Evolutionary conservation across 1,140 invertebrate genomes (phyloP), one percentile per base, ranked within the genome.

Genomic region (Drosophila jambulina): DNA sequence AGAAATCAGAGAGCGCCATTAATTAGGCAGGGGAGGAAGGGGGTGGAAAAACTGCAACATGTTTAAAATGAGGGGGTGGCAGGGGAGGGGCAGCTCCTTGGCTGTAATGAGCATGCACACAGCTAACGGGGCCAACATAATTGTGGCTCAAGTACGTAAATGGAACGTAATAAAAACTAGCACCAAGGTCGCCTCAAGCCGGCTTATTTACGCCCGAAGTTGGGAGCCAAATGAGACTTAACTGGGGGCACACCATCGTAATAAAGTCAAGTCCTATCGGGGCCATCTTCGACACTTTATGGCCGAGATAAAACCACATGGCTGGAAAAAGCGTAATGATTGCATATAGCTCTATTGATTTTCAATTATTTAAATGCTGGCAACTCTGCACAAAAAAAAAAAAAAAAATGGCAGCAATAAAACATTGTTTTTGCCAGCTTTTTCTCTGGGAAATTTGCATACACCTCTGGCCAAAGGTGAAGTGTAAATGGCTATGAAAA

Each of bases 281-380:
- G 21, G n/a, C 25, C 9, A 29, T 45, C n/a, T 15, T 12, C 6
- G 21, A 15, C 43, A 58, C 57, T 65, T 29, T 36, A 46, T 27
- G 8, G 23, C 8, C 1, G 19, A 32, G 15, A 43, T 53, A 36
- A 70, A 25, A 51, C 34, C 21, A 2, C 6, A 23, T 46, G 17
- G 27, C 27, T 51, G 27, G 4, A 13, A 49, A 51, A 34, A 21
- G 6, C 29, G 19, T 32, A 21, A 21, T 34, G 49, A 59, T 42
- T 36, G 12, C 25, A 42, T 15, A 34, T 19, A 21, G 36, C 8
- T 49, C 8, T 49, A 72, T 72, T 51, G 70, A 72, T 72, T 72
- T 72, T 72, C 54, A 71, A 72, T 72, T 72, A 72, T 72, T 60
- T 60, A 51, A 58, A 34, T 58, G 42, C 68, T 46, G 15, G 32